Conservation (phyloP, 2,113 vertebrate species). For the Cochlearius cochlearius region DNA sequence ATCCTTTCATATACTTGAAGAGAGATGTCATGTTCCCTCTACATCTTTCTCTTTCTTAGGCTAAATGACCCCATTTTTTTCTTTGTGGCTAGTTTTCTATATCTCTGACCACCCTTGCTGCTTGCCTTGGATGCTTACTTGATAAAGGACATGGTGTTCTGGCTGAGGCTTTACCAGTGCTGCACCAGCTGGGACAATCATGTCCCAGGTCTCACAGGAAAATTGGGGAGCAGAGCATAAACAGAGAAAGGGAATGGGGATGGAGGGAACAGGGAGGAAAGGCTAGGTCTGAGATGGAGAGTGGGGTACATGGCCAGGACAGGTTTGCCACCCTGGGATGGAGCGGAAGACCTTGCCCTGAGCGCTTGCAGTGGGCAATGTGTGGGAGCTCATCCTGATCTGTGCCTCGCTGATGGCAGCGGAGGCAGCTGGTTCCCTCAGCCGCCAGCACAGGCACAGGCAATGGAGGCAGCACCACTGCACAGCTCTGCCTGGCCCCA, state of each 20-base stretch:
- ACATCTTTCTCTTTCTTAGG: background rate
- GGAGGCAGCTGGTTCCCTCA: background rate
- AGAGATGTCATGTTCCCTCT: background rate
- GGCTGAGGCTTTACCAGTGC: background rate
- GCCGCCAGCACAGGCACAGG: background rate
- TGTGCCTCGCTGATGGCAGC: background rate
- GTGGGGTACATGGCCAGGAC: background rate
- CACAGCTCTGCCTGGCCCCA: background rate
- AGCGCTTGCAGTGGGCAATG: fast-evolving
- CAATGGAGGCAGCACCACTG: background rate
- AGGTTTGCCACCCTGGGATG: background rate
- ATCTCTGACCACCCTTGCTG: background rate
- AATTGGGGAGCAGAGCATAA: background rate
- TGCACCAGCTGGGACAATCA: background rate
- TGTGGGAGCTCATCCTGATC: background rate
- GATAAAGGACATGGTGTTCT: background rate
- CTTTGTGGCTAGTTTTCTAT: background rate
- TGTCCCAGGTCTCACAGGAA: background rate
- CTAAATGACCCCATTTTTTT: background rate
- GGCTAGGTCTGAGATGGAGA: background rate
- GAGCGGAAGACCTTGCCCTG: background rate
- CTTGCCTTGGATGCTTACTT: background rate
- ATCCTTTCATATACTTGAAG: background rate
- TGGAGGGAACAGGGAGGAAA: background rate
- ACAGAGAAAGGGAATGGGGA: background rate